Evolutionary conservation across 2,888 invertebrate species (phyloP), one percentile per base, ranked within the genome.

Genomic region (Lordiphosa fenestrarum): DNA sequence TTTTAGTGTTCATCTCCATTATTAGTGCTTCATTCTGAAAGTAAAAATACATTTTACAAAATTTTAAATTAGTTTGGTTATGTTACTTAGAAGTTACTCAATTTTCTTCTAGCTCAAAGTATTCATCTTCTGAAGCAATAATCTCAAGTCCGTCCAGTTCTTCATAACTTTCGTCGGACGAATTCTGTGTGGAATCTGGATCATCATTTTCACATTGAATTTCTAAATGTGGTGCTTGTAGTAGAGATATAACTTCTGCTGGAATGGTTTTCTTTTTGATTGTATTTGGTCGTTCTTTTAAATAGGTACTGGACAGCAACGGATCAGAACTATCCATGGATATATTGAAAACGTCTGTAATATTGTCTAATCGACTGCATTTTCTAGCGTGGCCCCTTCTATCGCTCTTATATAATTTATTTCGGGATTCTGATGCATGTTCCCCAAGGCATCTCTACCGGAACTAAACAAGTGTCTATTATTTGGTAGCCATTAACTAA

Each of bases 21-120:
- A 25, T 25, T 25, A 25, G 13, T 30, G 30, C 12, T 15, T 30
- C 37, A 12, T 15, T 37, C 9, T 5, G 10, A 13, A 10, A 54
- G 40, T 42, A 30, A 23, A 38, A 4, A 48, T 33, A 13, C 25
- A 13, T 49, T 37, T 23, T 19, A 19, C 19, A 19, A 19, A 19
- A 19, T 19, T 19, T 19, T 19, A 19, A 19, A 19, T 19, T 2
- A 36, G 35, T 12, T 42, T 36, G 30, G 25, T 3, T 25, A 7
- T 25, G 25, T 7, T 25, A 25, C 25, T 23, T 25, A 25, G 7
- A 25, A 7, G 25, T 1, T 7, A 51, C 35, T 51, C 23, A 23
- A 42, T 41, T 51, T 51, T 51, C 13, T 35, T 51, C 35, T 36
- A 51, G 41, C 21, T 42, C 23, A 51, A 25, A 52, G 10, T 52